Conservation (phyloP, 2,888 invertebrate species). For the Autographa gamma region DNA sequence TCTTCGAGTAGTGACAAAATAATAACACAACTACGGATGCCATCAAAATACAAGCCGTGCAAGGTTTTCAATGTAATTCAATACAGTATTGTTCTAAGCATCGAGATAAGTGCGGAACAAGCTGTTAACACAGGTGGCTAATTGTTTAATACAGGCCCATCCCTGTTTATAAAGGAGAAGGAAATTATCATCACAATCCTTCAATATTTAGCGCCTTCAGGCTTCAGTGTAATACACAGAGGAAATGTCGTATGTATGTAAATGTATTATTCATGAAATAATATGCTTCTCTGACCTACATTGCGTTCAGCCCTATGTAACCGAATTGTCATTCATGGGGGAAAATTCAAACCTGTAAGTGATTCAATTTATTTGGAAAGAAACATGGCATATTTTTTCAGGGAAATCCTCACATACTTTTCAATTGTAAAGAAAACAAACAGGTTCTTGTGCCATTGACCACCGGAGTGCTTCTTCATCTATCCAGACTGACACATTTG, state of each 20-base stretch:
- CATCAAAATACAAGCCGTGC: neutral
- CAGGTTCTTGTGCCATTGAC: too few relatives aligned
- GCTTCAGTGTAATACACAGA: too few relatives aligned
- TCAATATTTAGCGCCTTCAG: too few relatives aligned
- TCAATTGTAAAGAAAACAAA: too few relatives aligned
- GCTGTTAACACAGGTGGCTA: neutral
- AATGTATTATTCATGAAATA: neutral
- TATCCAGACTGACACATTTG: too few relatives aligned
- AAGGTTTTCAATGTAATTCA: neutral
- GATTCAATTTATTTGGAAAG: neutral
- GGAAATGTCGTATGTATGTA: too few relatives aligned
- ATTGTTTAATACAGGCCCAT: neutral
- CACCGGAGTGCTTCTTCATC: too few relatives aligned
- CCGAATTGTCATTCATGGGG: neutral
- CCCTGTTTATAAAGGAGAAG: neutral
- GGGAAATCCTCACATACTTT: too few relatives aligned
- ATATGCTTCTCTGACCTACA: constrained; percentile 1
- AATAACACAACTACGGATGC: neutral
- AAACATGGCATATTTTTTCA: too few relatives aligned
- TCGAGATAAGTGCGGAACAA: neutral
- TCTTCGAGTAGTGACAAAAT: neutral
- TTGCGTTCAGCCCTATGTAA: constrained; percentile 1
- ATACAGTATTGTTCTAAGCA: neutral
- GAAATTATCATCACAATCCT: too few relatives aligned
- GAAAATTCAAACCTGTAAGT: neutral